phyloP scores from a whole-genome alignment of 2,113 vertebrate genomes.

The Cynopterus brachyotis region DNA sequence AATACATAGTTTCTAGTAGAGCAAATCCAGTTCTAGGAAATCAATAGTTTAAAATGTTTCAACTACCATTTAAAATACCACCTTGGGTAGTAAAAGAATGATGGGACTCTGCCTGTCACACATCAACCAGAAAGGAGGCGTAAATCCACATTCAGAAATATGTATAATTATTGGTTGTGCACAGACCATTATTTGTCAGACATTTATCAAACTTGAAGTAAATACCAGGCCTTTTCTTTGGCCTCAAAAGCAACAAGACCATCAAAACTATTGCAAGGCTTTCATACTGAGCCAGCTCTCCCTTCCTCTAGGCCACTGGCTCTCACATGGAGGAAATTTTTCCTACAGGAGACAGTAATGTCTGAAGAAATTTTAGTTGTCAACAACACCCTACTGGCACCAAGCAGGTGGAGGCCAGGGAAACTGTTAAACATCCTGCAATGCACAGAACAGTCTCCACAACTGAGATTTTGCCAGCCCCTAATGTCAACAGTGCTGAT shows the following conservation, averaged over 20 bases:
- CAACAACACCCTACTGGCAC: background rate
- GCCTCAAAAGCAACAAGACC: background rate
- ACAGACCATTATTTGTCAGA: background rate
- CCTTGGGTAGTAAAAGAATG: background rate
- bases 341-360: background rate
- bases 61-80: conserved; percentile 4
- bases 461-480: background rate
- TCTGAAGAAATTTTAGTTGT: background rate
- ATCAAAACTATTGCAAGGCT: background rate
- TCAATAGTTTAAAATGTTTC: conserved; percentile 32
- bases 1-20: conserved; percentile 4
- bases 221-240: background rate
- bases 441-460: background rate
- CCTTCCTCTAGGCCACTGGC: background rate
- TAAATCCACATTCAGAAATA: background rate
- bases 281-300: background rate
- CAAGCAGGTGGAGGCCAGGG: background rate
- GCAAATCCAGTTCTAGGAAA: background rate
- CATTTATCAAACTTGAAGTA: background rate
- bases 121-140: background rate
- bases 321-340: background rate
- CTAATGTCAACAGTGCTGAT: background rate
- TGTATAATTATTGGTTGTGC: background rate
- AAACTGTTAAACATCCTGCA: background rate
- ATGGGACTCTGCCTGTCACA: background rate